These are phyloP conservation scores for Podarcis cretensis DNA, from an alignment of 2,113 vertebrate genomes.

Conservation along the genomic window DNA sequence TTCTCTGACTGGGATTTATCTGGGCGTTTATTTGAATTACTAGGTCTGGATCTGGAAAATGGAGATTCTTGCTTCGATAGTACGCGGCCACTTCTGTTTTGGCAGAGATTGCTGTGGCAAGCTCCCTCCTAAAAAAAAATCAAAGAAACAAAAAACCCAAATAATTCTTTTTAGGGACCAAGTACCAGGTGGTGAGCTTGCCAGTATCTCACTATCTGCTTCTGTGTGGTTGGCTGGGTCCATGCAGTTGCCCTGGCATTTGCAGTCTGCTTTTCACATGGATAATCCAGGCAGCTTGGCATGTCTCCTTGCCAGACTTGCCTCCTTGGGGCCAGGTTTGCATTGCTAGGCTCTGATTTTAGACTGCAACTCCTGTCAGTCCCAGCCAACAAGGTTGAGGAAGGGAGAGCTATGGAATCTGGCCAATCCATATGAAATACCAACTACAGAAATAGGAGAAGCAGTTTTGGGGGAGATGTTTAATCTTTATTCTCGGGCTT, in stretches of 20 bases:
- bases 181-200: background rate
- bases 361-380: background rate
- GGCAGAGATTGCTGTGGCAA: background rate
- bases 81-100: slow-evolving; percentile 8
- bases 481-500: background rate
- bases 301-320: background rate
- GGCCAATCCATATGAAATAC: too few species aligned
- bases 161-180: background rate
- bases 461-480: too few species aligned
- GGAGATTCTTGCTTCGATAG: slow-evolving; percentile 20
- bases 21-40: background rate
- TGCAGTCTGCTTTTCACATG: background rate
- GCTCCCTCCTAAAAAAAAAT: background rate
- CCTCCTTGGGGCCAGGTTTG: background rate
- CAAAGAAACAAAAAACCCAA: background rate
- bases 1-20: background rate
- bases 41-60: slow-evolving; percentile 2
- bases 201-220: background rate
- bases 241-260: background rate
- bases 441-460: too few species aligned
- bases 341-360: background rate
- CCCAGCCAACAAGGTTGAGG: too few species aligned
- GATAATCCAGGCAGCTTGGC: background rate
- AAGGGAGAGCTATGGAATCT: background rate
- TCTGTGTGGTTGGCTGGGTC: background rate